These are phyloP conservation scores for Cyclargus thomasi DNA, from an alignment of 1,140 invertebrate species.

Conservation along the genomic window DNA sequence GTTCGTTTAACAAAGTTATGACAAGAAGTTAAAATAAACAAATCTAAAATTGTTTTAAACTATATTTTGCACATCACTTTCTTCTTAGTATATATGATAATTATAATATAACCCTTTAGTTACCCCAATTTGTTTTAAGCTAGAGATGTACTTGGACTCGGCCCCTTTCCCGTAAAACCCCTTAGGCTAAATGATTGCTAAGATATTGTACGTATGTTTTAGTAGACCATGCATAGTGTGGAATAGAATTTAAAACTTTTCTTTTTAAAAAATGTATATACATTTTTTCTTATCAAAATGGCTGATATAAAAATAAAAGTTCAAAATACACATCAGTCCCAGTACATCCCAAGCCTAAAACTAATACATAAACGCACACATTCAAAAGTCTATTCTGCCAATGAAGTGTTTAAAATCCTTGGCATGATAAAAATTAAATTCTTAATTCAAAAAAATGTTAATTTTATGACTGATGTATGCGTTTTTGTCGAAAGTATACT, in stretches of 20 bases:
- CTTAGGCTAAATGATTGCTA: constrained; percentile 5
- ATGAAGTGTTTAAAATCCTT: too few relatives aligned
- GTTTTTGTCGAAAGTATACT: constrained; percentile 3
- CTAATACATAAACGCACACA: background rate
- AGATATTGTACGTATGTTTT: background rate
- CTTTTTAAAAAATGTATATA: background rate
- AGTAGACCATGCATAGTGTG: constrained; percentile 1
- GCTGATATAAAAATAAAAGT: too few relatives aligned
- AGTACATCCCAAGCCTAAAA: constrained; percentile 12
- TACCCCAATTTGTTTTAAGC: constrained; percentile 3
- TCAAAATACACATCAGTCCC: background rate
- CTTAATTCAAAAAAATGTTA: too few relatives aligned
- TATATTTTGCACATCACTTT: background rate
- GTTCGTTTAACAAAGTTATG: too few relatives aligned
- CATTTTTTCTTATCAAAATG: too few relatives aligned
- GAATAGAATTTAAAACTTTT: background rate
- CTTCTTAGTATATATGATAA: background rate
- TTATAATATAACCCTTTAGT: background rate
- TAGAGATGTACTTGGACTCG: constrained; percentile 25
- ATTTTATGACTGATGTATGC: background rate
- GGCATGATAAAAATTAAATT: too few relatives aligned
- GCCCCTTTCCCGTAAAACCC: background rate
- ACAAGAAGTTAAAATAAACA: too few relatives aligned
- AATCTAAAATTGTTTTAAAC: background rate
- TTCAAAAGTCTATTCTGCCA: background rate